Conservation (phyloP, 2,797 vertebrate species). For the Cryptoblepharus egeriae region DNA sequence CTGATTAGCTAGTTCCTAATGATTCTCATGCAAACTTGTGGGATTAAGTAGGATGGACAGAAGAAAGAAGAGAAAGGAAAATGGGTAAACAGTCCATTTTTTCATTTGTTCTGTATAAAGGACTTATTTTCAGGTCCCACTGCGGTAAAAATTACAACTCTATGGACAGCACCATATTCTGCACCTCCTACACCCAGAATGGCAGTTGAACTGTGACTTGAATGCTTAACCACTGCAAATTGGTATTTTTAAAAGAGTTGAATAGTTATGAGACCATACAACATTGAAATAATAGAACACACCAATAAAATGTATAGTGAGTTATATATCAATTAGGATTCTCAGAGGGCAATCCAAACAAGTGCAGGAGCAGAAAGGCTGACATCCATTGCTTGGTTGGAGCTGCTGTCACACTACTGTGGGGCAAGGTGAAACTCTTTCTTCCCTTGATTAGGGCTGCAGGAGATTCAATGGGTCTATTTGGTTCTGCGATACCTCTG, state of each 20-base stretch:
- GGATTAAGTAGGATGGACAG: slow-evolving; percentile 1
- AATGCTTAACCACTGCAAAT: slow-evolving; percentile 78
- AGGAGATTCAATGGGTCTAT: no score
- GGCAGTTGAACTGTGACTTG: slow-evolving; percentile 63
- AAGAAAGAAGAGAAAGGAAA: not conserved
- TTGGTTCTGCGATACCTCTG: no score
- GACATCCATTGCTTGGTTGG: no score
- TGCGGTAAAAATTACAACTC: not conserved
- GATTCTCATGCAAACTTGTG: slow-evolving; percentile 20
- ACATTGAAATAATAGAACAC: slow-evolving; percentile 50
- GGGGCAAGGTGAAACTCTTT: no score
- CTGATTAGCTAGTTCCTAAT: slow-evolving; percentile 22
- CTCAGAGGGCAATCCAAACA: no score
- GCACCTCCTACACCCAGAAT: slow-evolving; percentile 12
- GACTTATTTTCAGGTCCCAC: not conserved
- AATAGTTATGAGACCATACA: slow-evolving; percentile 61
- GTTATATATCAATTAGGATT: no score
- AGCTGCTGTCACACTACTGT: no score
- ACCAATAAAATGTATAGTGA: slow-evolving; percentile 67
- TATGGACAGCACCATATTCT: slow-evolving; percentile 37
- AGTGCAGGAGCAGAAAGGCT: no score
- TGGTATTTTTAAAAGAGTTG: slow-evolving; percentile 71
- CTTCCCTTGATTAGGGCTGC: no score
- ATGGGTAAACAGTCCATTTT: not conserved
- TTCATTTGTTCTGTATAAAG: not conserved